These are phyloP conservation scores for Sarcophaga rosellei DNA, from an alignment of 2,888 invertebrate species.

Conservation along the genomic window DNA sequence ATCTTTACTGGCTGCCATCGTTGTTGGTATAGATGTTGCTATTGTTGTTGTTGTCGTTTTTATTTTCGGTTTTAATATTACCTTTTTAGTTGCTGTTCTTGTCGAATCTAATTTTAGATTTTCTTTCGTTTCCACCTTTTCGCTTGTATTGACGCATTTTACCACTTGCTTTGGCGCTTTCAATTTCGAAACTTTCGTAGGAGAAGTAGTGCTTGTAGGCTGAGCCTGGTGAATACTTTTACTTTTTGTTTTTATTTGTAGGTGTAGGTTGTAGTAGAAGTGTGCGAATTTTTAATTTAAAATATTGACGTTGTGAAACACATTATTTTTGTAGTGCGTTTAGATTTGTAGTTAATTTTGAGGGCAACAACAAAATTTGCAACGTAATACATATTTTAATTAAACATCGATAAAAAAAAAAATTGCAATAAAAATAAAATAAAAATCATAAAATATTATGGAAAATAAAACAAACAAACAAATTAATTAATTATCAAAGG, in stretches of 20 bases:
- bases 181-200: constrained; percentile 64
- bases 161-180: constrained; percentile 44
- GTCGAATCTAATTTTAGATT: constrained; percentile 24
- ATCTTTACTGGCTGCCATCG: constrained; percentile 7
- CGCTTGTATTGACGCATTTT: background rate
- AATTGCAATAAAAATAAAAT: background rate
- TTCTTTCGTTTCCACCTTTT: constrained; percentile 32
- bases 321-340: constrained; percentile 43
- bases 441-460: constrained; percentile 19
- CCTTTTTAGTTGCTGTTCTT: constrained; percentile 43
- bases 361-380: constrained; percentile 6
- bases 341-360: constrained; percentile 16
- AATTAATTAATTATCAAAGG: constrained; percentile 22
- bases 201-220: constrained; percentile 64
- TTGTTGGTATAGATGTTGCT: constrained; percentile 38
- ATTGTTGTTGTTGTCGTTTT: constrained; percentile 34
- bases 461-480: constrained; percentile 35
- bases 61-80: constrained; percentile 46
- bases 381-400: constrained; percentile 14
- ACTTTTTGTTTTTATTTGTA: constrained; percentile 52
- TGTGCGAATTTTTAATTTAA: constrained; percentile 52
- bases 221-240: constrained; percentile 48
- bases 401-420: background rate
- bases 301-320: constrained; percentile 25
- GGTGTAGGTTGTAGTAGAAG: constrained; percentile 32